Percentiles rank a stretch among this genome's conserved stretches.
These are phyloP conservation scores for Sinella curviseta DNA, from an alignment of 1,140 invertebrate species.

Conservation along the genomic window DNA sequence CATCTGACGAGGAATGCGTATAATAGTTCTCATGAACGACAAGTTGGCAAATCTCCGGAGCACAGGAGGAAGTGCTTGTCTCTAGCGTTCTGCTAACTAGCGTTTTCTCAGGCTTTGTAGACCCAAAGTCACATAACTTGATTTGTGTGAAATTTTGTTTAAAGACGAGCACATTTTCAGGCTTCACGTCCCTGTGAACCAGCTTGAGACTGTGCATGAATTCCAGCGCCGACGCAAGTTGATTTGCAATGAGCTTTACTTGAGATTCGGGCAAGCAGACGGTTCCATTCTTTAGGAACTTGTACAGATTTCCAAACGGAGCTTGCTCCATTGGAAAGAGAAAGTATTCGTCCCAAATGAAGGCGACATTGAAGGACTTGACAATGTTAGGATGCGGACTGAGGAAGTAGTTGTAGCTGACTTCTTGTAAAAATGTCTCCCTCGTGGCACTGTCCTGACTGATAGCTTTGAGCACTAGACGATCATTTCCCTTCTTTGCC, in stretches of 20 bases:
- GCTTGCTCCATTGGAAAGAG: constrained; percentile 60
- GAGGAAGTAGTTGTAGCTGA: constrained; percentile 69
- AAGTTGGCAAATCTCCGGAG: constrained; percentile 68
- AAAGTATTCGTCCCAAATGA: constrained; percentile 38
- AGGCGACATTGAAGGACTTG: constrained; percentile 56
- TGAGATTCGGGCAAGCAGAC: constrained; percentile 52
- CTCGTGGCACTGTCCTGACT: constrained; percentile 67
- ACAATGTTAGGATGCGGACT: constrained; percentile 55
- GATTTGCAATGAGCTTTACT: constrained; percentile 55
- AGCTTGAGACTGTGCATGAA: constrained; percentile 61
- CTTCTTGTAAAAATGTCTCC: constrained; percentile 82
- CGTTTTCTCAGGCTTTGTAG: constrained; percentile 63
- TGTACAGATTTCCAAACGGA: constrained; percentile 65
- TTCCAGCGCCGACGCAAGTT: constrained; percentile 59
- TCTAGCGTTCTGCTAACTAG: constrained; percentile 66
- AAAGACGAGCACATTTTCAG: constrained; percentile 59
- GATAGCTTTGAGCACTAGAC: constrained; percentile 69
- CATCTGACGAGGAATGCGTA: constrained; percentile 63
- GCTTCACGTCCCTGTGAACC: constrained; percentile 59
- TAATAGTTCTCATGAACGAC: constrained; percentile 43
- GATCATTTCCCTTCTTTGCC: constrained; percentile 64
- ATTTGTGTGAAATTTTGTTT: constrained; percentile 56
- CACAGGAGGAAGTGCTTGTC: constrained; percentile 69
- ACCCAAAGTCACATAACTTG: constrained; percentile 65
- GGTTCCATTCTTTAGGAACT: constrained; percentile 61